A percentile compares a stretch with the other conserved stretches of the same genome.
These are phyloP conservation scores for Microplitis manilae DNA, from an alignment of 2,888 invertebrate genomes.

Conservation along the genomic window DNA sequence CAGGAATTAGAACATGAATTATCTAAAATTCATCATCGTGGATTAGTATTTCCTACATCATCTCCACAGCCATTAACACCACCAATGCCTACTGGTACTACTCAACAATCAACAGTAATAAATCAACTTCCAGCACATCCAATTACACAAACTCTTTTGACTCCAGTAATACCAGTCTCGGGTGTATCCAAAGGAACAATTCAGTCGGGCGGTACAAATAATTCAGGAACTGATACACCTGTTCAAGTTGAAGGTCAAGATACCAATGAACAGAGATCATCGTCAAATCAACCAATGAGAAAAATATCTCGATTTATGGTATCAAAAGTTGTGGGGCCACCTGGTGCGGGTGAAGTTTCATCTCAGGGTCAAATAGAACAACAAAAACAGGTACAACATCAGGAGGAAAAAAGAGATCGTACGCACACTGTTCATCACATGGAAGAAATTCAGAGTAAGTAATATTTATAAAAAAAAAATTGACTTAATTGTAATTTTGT, in stretches of 20 bases:
- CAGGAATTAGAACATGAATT: slow-evolving; percentile 70
- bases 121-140: slow-evolving; percentile 45
- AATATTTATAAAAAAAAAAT: background rate
- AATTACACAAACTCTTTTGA: slow-evolving; percentile 53
- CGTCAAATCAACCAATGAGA: slow-evolving; percentile 73
- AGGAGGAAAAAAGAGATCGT: slow-evolving; percentile 46
- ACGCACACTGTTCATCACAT: slow-evolving; percentile 48
- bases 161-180: slow-evolving; percentile 55
- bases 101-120: slow-evolving; percentile 41
- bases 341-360: slow-evolving; percentile 49
- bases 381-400: slow-evolving; percentile 49
- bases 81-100: slow-evolving; percentile 57
- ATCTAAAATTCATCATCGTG: slow-evolving; percentile 71
- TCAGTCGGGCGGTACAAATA: slow-evolving; percentile 57
- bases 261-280: slow-evolving; percentile 30
- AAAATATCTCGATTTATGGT: slow-evolving; percentile 89
- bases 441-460: slow-evolving; percentile 58
- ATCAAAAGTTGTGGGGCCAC: slow-evolving; percentile 69
- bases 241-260: slow-evolving; percentile 57
- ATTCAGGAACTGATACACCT: slow-evolving; percentile 56
- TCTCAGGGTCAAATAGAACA: slow-evolving; percentile 40
- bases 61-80: slow-evolving; percentile 63
- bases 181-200: slow-evolving; percentile 59
- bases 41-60: slow-evolving; percentile 56
- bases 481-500: no score